Percentiles rank a stretch among this genome's conserved stretches.
Conservation (phyloP, 2,797 vertebrate genomes). For the Paratrypauchen microcephalus region DNA sequence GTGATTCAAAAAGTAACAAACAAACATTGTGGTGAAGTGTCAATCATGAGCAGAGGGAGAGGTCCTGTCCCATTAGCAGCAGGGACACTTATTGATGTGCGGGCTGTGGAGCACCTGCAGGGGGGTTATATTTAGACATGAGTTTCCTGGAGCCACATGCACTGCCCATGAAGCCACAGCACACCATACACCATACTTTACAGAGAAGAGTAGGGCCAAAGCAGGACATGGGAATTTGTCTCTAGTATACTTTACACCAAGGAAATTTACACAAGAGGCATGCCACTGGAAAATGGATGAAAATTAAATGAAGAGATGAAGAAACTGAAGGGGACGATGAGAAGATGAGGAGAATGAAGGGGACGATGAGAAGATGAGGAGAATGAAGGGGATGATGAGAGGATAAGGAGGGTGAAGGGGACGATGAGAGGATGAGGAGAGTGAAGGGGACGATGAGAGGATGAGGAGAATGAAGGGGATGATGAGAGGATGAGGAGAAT, state of each 20-base stretch:
- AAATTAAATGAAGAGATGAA: too few relatives aligned
- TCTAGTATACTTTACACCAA: not conserved
- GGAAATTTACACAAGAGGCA: not conserved
- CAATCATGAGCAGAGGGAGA: constrained; percentile 28
- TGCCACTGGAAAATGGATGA: too few relatives aligned
- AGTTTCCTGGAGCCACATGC: constrained; percentile 5
- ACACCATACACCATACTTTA: not conserved
- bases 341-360: too few relatives aligned
- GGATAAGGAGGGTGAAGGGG: too few relatives aligned
- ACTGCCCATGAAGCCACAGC: not conserved
- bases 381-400: too few relatives aligned
- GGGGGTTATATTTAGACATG: constrained; percentile 25
- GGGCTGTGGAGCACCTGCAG: constrained; percentile 1
- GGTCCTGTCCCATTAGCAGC: constrained; percentile 26
- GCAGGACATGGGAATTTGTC: constrained; percentile 1
- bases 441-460: too few relatives aligned
- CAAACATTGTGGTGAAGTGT: constrained; percentile 10
- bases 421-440: too few relatives aligned
- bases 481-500: too few relatives aligned
- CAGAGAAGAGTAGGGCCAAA: not conserved
- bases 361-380: too few relatives aligned
- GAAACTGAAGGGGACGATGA: too few relatives aligned
- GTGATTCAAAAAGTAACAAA: not conserved
- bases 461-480: too few relatives aligned
- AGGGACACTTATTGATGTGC: constrained; percentile 29